A percentile compares a stretch with the other conserved stretches of the same genome.
phyloP scores from a whole-genome alignment of 2,888 invertebrate genomes.

The Dynastes tityus region DNA sequence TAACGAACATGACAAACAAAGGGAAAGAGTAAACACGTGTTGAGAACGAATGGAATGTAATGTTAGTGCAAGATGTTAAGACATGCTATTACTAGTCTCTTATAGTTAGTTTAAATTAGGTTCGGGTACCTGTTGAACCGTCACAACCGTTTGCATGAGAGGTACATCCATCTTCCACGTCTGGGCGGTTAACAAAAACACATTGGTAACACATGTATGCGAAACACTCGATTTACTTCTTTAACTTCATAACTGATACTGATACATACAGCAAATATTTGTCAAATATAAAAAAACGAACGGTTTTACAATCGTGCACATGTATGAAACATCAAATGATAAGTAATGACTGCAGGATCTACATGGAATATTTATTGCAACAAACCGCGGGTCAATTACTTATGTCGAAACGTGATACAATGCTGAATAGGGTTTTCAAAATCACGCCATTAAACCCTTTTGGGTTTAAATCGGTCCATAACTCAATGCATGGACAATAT shows the following conservation, averaged over 20 bases:
- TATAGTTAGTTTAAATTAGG: conserved; percentile 45
- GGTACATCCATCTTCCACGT: conserved; percentile 91
- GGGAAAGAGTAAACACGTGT: conserved; percentile 12
- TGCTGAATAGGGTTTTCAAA: too few relatives aligned
- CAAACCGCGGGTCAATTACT: too few relatives aligned
- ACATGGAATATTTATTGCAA: not conserved
- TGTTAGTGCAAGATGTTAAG: conserved; percentile 29
- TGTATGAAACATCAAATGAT: conserved; percentile 32
- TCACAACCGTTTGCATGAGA: conserved; percentile 95
- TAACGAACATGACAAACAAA: conserved; percentile 13
- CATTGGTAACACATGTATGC: conserved; percentile 73
- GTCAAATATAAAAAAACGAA: conserved; percentile 28
- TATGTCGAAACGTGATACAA: too few relatives aligned
- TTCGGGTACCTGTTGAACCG: conserved; percentile 85
- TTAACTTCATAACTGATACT: conserved; percentile 11
- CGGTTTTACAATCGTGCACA: conserved; percentile 43
- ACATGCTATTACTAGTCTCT: conserved; percentile 52
- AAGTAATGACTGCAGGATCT: conserved; percentile 40
- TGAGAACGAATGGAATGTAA: conserved; percentile 16
- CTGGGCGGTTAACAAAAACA: conserved; percentile 79
- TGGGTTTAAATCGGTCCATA: too few relatives aligned
- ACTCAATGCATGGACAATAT: too few relatives aligned
- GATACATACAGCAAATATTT: not conserved
- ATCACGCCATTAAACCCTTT: too few relatives aligned
- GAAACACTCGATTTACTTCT: conserved; percentile 36